Evolutionary conservation across 92 coral and sea anemone genomes (phyloP).

Genomic region (Phymanthus crucifer): DNA sequence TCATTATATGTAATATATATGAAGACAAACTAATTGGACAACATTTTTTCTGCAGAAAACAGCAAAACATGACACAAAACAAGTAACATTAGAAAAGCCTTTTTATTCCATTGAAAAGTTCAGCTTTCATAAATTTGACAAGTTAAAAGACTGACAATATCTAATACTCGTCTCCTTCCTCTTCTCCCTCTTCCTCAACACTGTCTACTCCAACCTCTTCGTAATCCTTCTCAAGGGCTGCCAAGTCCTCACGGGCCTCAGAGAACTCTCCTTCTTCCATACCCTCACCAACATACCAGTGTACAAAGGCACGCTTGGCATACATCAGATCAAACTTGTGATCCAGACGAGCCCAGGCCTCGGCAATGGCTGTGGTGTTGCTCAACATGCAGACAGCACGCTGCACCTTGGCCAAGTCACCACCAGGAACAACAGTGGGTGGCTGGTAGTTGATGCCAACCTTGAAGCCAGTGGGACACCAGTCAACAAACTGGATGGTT

Average conservation of each 20-base stretch:
- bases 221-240: constrained; percentile 91
- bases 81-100: too few relatives aligned
- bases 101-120: neutral
- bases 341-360: constrained; percentile 95
- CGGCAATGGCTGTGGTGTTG: constrained; percentile 94
- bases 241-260: constrained; percentile 96
- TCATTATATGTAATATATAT: neutral
- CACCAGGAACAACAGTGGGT: too few relatives aligned
- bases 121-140: neutral
- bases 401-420: too few relatives aligned
- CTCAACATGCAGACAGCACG: constrained; percentile 92
- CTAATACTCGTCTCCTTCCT: constrained; percentile 54
- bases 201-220: neutral
- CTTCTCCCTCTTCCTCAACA: constrained; percentile 38
- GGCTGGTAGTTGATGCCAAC: too few relatives aligned
- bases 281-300: constrained; percentile 72
- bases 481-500: too few relatives aligned
- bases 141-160: neutral
- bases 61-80: neutral
- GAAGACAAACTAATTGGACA: neutral
- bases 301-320: constrained; percentile 96
- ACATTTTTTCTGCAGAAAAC: too few relatives aligned
- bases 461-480: too few relatives aligned
- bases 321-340: constrained; percentile 96
- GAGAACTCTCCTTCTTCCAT: constrained; percentile 76